These are phyloP conservation scores for Peribatodes rhomboidaria DNA, from an alignment of 2,888 invertebrate species.

Conservation along the genomic window DNA sequence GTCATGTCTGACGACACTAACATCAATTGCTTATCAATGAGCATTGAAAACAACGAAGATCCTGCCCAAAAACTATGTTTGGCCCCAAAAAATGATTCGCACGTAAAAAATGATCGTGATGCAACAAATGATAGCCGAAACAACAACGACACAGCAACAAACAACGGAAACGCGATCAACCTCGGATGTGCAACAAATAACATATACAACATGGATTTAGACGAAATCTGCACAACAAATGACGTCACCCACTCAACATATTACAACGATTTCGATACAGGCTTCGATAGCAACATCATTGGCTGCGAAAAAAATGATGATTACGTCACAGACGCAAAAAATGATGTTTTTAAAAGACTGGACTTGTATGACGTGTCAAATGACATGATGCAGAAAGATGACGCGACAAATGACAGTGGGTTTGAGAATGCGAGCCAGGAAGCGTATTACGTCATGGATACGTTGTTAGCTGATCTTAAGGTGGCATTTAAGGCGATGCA, in stretches of 20 bases:
- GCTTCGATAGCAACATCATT: not conserved
- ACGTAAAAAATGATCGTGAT: conserved; percentile 9
- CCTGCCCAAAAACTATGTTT: not conserved
- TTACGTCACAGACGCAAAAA: not conserved
- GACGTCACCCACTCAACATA: not conserved
- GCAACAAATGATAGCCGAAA: conserved; percentile 3
- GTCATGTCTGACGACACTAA: not conserved
- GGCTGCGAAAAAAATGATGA: not conserved
- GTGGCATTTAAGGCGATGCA: conserved; percentile 54
- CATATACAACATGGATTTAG: not conserved
- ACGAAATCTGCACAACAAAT: conserved; percentile 1
- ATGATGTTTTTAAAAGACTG: conserved; percentile 16
- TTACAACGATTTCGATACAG: conserved; percentile 1
- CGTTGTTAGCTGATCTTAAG: conserved; percentile 58
- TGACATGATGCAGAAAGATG: conserved; percentile 21
- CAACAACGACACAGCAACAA: not conserved
- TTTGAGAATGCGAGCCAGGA: conserved; percentile 55
- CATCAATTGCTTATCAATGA: conserved; percentile 10
- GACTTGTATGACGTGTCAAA: conserved; percentile 12
- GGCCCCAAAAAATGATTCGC: not conserved
- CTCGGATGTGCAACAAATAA: conserved; percentile 6
- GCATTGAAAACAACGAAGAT: not conserved
- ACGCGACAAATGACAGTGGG: conserved; percentile 55
- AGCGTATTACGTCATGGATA: conserved; percentile 50
- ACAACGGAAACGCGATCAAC: conserved; percentile 8